phyloP scores from a whole-genome alignment of 1,140 invertebrate species.

The Chironomus striatipennis region DNA sequence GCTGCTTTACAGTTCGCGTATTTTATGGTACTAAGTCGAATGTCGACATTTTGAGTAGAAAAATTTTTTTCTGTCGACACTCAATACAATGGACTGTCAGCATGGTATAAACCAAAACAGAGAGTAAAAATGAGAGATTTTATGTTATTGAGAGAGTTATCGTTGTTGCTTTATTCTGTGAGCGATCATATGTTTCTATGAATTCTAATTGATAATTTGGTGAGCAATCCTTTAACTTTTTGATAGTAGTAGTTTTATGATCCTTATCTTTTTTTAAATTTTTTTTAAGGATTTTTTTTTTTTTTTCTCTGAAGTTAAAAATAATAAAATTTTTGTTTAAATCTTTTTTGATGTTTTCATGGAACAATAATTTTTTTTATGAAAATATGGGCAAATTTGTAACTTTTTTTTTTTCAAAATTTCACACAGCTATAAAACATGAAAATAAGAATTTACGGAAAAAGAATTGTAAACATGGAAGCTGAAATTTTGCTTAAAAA shows the following conservation, averaged over 20 bases:
- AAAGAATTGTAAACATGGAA: no score
- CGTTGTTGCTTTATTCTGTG: not conserved
- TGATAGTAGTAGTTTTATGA: no score
- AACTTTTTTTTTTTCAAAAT: no score
- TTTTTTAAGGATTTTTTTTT: not conserved
- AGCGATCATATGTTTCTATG: not conserved
- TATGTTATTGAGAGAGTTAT: not conserved
- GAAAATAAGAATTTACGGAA: no score
- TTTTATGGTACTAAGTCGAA: not conserved
- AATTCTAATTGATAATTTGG: not conserved
- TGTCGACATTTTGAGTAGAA: not conserved
- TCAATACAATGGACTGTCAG: not conserved
- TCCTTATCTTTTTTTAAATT: not conserved
- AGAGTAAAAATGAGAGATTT: not conserved
- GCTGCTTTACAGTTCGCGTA: not conserved
- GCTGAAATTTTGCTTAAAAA: no score
- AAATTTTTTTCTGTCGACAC: not conserved
- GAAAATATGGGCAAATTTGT: no score
- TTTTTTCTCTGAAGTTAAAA: no score
- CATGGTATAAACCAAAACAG: conserved; percentile 1
- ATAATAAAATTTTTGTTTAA: no score
- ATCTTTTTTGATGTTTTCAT: no score
- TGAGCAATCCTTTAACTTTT: not conserved
- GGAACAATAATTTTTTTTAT: no score
- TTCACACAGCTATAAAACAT: no score